Base-by-base conservation (phyloP, 2,888 invertebrate species). In the Clanis bilineata region DNA sequence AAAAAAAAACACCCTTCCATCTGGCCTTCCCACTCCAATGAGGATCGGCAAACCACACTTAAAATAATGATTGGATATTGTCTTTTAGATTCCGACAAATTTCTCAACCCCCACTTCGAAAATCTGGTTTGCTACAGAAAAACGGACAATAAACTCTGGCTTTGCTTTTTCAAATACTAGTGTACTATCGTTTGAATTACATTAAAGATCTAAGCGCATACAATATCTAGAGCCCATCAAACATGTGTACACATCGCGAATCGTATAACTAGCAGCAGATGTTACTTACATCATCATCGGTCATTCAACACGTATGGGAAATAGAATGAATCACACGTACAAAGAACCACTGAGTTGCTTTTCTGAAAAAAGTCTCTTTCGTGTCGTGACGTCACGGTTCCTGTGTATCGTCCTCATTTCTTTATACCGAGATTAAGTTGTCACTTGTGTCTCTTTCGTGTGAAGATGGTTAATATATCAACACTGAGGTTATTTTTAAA, bases 241-340 rank as follows among this genome's bases (percentile, higher is more conserved):
- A 23, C 32, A 28, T 18, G 28, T 10, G 32, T 51, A 21, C 18
- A 32, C 18, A 32, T 21, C 32, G 51, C 15, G 32, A 18, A 51
- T 32, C 10, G 15, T 18, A 18, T 32, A 51, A 51, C 32, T 32
- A 18, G 5, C 51, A 51, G 25, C 51, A 51, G 18, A 51, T 51
- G 51, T 51, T 51, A 51, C 32, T 51, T 51, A 32, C 51, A 51
- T 32, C 51, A 51, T 32, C 32, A 32, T 51, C 32, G 32, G 51
- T 21, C 51, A 51, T 51, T 32, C 51, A 51, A 51, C 32, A 51
- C 28, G 28, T 18, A 51, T 51, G 51, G 51, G 51, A 51, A 51
- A 47, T 15, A 25, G 6, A 51, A 51, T 51, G 51, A 51, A 18
- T 51, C 51, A 51, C 32, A 9, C 10, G 15, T 32, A 51, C 12